Evolutionary conservation across 2,797 vertebrate genomes (phyloP).

Genomic region (Lacerta viridis): DNA sequence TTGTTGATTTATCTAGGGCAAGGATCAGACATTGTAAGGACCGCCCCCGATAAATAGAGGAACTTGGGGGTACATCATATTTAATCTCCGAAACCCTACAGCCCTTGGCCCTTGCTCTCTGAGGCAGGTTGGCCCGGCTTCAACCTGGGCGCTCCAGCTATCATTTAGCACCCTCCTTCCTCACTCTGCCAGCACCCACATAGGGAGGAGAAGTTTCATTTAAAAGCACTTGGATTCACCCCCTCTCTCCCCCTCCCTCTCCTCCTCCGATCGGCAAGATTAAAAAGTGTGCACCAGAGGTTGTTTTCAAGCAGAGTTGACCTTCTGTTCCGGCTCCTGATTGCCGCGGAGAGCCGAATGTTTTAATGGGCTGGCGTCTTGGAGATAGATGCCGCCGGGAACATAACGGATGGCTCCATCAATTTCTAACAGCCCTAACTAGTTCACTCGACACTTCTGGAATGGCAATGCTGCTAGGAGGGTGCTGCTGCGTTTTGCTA

Average conservation of each 20-base stretch:
- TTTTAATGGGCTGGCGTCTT: slow-evolving; percentile 28
- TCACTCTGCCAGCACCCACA: not conserved
- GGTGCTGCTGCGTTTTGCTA: not conserved
- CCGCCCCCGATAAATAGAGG: not conserved
- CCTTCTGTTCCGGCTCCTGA: slow-evolving; percentile 24
- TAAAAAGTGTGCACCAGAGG: slow-evolving; percentile 10
- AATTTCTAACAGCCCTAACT: slow-evolving; percentile 19
- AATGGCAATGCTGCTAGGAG: not conserved
- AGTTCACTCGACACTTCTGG: not conserved
- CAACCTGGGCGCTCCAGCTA: too few relatives aligned
- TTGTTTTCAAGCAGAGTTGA: slow-evolving; percentile 18
- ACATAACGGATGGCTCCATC: slow-evolving; percentile 19
- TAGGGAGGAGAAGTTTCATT: not conserved
- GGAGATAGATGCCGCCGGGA: slow-evolving; percentile 6
- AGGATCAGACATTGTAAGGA: too few relatives aligned
- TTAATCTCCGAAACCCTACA: not conserved
- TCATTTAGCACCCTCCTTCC: not conserved
- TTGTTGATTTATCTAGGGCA: too few relatives aligned
- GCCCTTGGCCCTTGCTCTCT: not conserved
- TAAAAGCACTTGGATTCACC: not conserved
- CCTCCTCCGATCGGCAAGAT: not conserved
- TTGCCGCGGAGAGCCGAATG: not conserved
- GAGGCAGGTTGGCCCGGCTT: not conserved
- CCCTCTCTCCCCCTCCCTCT: slow-evolving; percentile 1
- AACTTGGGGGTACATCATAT: not conserved